Evolutionary conservation across 1,140 invertebrate genomes (phyloP), one percentile per base, ranked within the genome.

Genomic region (Procambarus clarkii): DNA sequence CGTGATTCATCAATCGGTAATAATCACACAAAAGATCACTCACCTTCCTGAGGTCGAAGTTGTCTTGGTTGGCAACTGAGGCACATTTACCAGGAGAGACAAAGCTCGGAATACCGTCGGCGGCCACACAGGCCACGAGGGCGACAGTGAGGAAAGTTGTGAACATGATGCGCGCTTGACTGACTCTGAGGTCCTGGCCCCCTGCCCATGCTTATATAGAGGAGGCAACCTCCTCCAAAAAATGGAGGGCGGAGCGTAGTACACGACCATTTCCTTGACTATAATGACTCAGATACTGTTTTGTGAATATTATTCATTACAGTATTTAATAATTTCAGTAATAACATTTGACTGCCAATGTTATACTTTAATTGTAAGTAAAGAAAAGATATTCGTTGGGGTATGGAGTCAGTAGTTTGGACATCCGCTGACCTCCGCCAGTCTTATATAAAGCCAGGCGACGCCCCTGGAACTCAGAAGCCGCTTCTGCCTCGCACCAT

Each of bases 61-160:
- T 58, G 34, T 58, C 50, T 11, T 83, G 81, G 81, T 60, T 58
- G 3, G 18, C 3, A 24, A 83, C 81, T 60, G 44, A 21, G 2
- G 81, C 81, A 64, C 81, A 83, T 64, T 83, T 64, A 5, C 81
- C 81, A 45, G 81, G 18, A 18, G 9, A 13, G 4, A 83, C n/a
- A 64, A 83, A 83, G 13, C 15, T 45, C 13, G 81, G 81, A 64
- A 83, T 83, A 15, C 44, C n/a, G 13, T 83, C 50, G 5, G 21
- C 81, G 8, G 81, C 50, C 21, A 69, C 81, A 44, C n/a, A 64
- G n/a, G 54, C 54, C 58, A 83, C 50, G 18, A 83, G 60, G n/a
- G 81, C 48, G 18, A 54, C 54, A n/a, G n/a, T 4, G 18, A 83
- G 3, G 34, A 83, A 2, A 18, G 60, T 44, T n/a, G n/a, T 44